Percentiles rank a stretch among this genome's conserved stretches.
These are phyloP conservation scores for Platynereis dumerilii DNA, from an alignment of 2,888 invertebrate species.

Conservation along the genomic window DNA sequence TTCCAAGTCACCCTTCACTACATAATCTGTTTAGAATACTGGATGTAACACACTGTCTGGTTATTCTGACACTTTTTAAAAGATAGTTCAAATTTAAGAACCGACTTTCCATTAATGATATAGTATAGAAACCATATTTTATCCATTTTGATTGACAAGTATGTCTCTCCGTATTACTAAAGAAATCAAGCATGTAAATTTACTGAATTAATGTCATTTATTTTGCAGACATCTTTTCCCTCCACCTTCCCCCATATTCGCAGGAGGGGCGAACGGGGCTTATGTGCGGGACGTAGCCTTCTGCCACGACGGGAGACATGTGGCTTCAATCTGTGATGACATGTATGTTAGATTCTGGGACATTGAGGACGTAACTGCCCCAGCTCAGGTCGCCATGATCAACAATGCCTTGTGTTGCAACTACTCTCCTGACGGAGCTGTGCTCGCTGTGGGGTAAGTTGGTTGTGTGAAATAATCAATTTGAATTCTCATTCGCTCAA, in stretches of 20 bases:
- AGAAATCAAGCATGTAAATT: too few species aligned
- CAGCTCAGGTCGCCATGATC: conserved; percentile 59
- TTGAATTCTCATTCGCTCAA: too few species aligned
- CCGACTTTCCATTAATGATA: too few species aligned
- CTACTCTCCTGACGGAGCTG: conserved; percentile 63
- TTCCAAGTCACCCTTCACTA: background rate
- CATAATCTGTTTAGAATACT: background rate
- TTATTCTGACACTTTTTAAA: too few species aligned
- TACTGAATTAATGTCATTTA: too few species aligned
- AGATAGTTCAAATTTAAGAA: too few species aligned
- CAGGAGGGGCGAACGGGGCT: conserved; percentile 66
- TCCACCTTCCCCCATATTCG: conserved; percentile 66
- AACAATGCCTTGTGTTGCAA: conserved; percentile 63
- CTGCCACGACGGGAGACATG: conserved; percentile 62
- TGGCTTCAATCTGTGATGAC: conserved; percentile 67
- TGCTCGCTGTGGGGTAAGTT: conserved; percentile 65
- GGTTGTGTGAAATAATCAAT: background rate
- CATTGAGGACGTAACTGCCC: conserved; percentile 56
- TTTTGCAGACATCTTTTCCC: conserved; percentile 65
- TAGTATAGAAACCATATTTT: too few species aligned
- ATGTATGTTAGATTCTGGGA: conserved; percentile 67
- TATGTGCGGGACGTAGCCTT: conserved; percentile 65
- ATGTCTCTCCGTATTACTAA: too few species aligned
- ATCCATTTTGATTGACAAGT: too few species aligned
- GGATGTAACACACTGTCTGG: background rate